Conservation (phyloP, 1,140 invertebrate genomes). For the Aphaenogaster rudis region DNA sequence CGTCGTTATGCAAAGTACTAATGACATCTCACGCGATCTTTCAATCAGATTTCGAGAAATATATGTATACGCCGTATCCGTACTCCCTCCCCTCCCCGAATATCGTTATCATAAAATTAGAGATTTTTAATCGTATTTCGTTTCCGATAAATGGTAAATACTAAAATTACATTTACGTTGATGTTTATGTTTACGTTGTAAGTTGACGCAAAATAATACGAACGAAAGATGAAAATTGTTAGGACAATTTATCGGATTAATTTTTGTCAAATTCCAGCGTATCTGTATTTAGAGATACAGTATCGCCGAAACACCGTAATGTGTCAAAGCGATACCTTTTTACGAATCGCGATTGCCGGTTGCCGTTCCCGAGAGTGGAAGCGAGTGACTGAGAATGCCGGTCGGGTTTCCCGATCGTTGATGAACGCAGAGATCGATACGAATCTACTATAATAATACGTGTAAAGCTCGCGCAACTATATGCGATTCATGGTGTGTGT, state of each 20-base stretch:
- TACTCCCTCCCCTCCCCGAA: neutral
- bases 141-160: neutral
- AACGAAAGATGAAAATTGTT: neutral
- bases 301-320: neutral
- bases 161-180: constrained; percentile 13
- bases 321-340: constrained; percentile 46
- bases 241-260: neutral
- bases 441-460: constrained; percentile 6
- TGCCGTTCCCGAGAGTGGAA: constrained; percentile 6
- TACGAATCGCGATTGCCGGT: constrained; percentile 4
- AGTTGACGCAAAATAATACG: neutral
- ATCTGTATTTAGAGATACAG: neutral
- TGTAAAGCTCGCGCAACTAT: neutral
- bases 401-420: neutral
- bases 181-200: neutral
- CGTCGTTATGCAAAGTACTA: constrained; percentile 33
- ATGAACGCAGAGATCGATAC: constrained; percentile 12
- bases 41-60: constrained; percentile 57
- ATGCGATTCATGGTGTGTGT: too few relatives aligned
- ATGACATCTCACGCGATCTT: constrained; percentile 70
- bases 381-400: neutral
- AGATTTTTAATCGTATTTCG: constrained; percentile 18
- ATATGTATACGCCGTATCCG: neutral
- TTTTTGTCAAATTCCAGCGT: neutral
- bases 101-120: constrained; percentile 1